Evolutionary conservation across 2,797 vertebrate species (phyloP).

Genomic region (Crocidura indochinensis): DNA sequence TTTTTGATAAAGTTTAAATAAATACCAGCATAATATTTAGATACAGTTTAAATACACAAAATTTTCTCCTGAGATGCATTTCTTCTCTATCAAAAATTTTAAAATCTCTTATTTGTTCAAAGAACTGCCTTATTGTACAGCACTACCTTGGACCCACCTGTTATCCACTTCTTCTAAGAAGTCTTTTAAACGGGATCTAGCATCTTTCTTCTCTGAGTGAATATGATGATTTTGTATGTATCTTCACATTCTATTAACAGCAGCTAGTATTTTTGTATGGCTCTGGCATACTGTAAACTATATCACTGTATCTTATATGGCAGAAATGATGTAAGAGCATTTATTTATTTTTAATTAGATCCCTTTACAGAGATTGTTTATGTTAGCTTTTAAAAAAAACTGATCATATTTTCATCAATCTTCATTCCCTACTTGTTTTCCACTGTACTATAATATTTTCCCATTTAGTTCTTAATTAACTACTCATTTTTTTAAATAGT

Average conservation of each 20-base stretch:
- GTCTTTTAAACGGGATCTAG: neutral
- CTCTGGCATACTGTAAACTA: neutral
- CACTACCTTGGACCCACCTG: neutral
- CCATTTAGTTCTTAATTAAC: constrained; percentile 34
- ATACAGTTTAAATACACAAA: neutral
- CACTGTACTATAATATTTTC: neutral
- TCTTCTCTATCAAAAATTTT: neutral
- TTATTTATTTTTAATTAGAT: no score
- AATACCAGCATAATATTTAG: neutral
- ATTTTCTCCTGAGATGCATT: neutral
- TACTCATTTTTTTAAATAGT: neutral
- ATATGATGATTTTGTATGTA: neutral
- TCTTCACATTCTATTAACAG: neutral
- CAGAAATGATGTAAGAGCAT: neutral
- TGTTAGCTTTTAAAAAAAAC: neutral
- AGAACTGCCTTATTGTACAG: neutral
- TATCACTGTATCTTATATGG: neutral
- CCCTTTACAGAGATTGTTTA: no score
- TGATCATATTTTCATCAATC: neutral
- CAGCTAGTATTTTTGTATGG: neutral
- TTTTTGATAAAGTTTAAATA: constrained; percentile 4
- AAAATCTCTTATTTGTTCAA: neutral
- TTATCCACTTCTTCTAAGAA: neutral
- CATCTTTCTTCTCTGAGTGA: constrained; percentile 1
- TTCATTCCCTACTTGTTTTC: constrained; percentile 3